These are phyloP conservation scores for Podarcis raffonei DNA, from an alignment of 2,113 vertebrate genomes.

Conservation along the genomic window DNA sequence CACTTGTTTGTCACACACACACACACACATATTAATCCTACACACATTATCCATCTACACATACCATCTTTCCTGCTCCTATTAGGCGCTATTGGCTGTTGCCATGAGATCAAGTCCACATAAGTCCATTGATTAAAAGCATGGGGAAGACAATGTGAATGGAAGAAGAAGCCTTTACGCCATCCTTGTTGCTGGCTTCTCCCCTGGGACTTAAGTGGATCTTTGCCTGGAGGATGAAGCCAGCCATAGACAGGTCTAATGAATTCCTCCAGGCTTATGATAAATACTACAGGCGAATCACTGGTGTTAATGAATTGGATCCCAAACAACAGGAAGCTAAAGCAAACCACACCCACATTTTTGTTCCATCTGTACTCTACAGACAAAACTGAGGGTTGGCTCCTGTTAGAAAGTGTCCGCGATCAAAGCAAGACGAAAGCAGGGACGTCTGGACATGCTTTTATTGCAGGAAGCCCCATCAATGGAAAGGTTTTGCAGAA, in stretches of 20 bases:
- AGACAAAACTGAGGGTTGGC: neutral
- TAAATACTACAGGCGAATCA: neutral
- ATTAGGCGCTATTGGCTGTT: no score
- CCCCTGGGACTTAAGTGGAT: neutral
- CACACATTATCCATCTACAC: neutral
- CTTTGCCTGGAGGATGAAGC: neutral
- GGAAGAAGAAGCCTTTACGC: neutral
- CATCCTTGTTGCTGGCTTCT: no score
- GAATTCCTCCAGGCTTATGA: neutral
- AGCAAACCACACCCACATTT: neutral
- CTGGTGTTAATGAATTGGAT: neutral
- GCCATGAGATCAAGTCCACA: neutral
- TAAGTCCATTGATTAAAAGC: neutral
- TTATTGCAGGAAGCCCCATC: no score
- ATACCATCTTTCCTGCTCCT: neutral
- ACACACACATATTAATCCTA: no score
- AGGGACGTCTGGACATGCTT: no score
- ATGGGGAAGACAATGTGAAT: neutral
- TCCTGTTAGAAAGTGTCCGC: no score
- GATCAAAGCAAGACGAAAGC: no score
- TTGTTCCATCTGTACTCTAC: neutral
- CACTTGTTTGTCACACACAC: neutral
- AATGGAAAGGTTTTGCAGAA: no score
- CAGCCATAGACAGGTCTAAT: neutral
- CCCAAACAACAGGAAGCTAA: neutral